These are phyloP conservation scores for Melipona beecheii DNA, from an alignment of 2,888 invertebrate species.

Conservation along the genomic window DNA sequence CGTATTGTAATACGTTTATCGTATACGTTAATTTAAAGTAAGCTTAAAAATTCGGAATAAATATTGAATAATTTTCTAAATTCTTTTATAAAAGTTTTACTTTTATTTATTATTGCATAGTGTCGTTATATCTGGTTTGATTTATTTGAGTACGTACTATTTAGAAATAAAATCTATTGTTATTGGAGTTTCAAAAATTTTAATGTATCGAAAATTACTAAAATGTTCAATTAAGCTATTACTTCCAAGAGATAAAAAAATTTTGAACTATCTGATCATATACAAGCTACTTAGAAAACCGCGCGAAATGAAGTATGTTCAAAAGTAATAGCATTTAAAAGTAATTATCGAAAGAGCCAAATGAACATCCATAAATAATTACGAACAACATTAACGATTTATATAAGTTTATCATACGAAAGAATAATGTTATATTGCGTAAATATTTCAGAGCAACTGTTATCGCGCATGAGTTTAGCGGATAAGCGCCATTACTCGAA, in stretches of 20 bases:
- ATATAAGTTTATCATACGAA: neutral
- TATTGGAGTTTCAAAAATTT: neutral
- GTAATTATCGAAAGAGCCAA: neutral
- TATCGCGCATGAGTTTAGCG: conserved; percentile 45
- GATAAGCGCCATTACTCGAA: conserved; percentile 6
- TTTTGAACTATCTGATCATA: neutral
- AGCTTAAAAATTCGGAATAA: conserved; percentile 6
- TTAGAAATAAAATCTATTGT: too few species aligned
- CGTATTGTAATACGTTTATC: conserved; percentile 32
- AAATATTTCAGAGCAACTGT: neutral
- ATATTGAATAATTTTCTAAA: neutral
- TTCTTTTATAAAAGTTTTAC: conserved; percentile 3
- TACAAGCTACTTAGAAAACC: neutral
- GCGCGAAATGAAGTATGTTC: neutral
- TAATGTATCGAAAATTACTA: neutral
- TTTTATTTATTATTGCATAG: neutral
- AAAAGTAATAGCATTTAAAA: neutral
- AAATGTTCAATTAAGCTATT: neutral
- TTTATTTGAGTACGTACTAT: neutral
- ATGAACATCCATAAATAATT: neutral
- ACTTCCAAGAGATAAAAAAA: neutral
- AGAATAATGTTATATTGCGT: conserved; percentile 10
- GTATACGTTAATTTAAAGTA: conserved; percentile 15
- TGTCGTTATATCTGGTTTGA: neutral
- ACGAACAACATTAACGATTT: neutral